A percentile compares a stretch with the other conserved stretches of the same genome.
phyloP scores from a whole-genome alignment of 2,888 invertebrate species.

The Charanyca ferruginea region DNA sequence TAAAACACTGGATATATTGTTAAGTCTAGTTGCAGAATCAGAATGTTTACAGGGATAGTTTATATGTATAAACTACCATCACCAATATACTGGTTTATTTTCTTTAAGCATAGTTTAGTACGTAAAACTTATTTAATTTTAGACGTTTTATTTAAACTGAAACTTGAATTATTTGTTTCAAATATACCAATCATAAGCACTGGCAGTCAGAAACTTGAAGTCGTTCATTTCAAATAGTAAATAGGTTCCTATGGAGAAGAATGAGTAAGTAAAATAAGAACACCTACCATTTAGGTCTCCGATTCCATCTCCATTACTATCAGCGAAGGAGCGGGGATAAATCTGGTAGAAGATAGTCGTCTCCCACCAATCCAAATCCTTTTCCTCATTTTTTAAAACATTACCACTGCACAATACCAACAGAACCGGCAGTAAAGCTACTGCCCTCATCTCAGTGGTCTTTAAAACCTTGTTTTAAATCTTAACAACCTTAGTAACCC shows the following conservation, averaged over 20 bases:
- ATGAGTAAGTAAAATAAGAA: neutral
- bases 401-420: slow-evolving; percentile 69
- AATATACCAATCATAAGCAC: too few relatives aligned
- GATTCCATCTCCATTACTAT: slow-evolving; percentile 94
- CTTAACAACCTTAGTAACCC: neutral
- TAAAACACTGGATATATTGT: neutral
- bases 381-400: slow-evolving; percentile 67
- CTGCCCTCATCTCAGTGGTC: slow-evolving; percentile 71
- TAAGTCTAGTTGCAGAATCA: neutral
- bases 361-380: slow-evolving; percentile 93
- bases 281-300: slow-evolving; percentile 90
- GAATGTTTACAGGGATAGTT: too few relatives aligned
- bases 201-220: too few relatives aligned
- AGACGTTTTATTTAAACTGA: neutral
- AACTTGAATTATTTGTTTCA: too few relatives aligned
- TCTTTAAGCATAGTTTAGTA: neutral
- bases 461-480: too few relatives aligned
- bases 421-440: slow-evolving; percentile 72
- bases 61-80: too few relatives aligned
- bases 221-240: too few relatives aligned
- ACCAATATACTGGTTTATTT: too few relatives aligned
- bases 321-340: slow-evolving; percentile 95
- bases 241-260: too few relatives aligned
- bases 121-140: neutral
- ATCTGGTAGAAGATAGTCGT: slow-evolving; percentile 95